Evolutionary conservation across 2,888 invertebrate genomes (phyloP).

Genomic region (Acronicta aceris): DNA sequence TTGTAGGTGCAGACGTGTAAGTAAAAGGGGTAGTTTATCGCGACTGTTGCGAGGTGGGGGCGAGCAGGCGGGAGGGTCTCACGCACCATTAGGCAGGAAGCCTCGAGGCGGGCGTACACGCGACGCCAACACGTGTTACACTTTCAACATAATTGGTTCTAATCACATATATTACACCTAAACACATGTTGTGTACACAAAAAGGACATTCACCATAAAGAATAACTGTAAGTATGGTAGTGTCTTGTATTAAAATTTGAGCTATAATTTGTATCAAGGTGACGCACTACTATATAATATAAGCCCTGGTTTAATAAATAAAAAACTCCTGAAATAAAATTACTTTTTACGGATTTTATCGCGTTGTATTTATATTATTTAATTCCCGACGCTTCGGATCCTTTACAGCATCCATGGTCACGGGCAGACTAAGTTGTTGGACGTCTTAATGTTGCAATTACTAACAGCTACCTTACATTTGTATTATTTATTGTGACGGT

Average conservation of each 20-base stretch:
- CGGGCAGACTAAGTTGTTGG: too few species aligned
- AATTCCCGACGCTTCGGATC: too few species aligned
- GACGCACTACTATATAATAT: too few species aligned
- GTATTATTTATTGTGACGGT: too few species aligned
- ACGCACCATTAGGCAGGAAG: slow-evolving; percentile 85
- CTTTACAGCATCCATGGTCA: too few species aligned
- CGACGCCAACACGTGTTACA: slow-evolving; percentile 84
- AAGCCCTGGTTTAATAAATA: too few species aligned
- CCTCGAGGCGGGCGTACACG: slow-evolving; percentile 77
- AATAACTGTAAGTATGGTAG: slow-evolving; percentile 9
- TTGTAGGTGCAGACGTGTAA: slow-evolving; percentile 58
- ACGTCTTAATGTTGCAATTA: too few species aligned
- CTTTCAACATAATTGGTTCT: slow-evolving; percentile 86
- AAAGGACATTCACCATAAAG: slow-evolving; percentile 16
- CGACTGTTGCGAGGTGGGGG: slow-evolving; percentile 50
- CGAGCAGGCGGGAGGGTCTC: slow-evolving; percentile 59
- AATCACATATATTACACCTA: slow-evolving; percentile 72
- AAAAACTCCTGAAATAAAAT: too few species aligned
- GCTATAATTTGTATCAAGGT: background rate
- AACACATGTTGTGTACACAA: slow-evolving; percentile 31
- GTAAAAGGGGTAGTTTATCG: slow-evolving; percentile 77
- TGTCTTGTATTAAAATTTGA: slow-evolving; percentile 5
- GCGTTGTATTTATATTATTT: too few species aligned
- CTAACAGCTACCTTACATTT: too few species aligned
- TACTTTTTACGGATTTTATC: too few species aligned